Base-by-base conservation (phyloP, 1,140 invertebrate species). In the Bombus impatiens region DNA sequence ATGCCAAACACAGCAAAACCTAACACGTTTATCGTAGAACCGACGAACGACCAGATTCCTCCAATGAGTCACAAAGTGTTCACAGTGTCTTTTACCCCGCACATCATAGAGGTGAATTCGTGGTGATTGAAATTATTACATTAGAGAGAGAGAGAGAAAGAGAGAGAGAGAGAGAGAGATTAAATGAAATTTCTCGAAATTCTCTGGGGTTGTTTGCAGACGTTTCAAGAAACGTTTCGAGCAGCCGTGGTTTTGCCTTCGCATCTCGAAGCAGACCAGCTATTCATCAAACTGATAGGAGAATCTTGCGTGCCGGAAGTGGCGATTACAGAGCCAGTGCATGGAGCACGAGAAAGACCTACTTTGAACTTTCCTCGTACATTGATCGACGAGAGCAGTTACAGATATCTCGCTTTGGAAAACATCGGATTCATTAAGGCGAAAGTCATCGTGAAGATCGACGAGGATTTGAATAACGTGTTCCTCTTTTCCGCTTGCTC, bases 251-350 rank as follows among this genome's bases (percentile, higher is more conserved):
- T 90, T 65, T 70, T 92, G 35, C 92, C 93, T 18, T 0, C 44
- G 22, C 67, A 87, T 75, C 62, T 93, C 12, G 82, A 85, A 18
- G 72, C 53, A 2, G 84, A 91, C 32, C 87, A 88, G 53, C 78
- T 91, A 4, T 75, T 28, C 0, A 40, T 94, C n/a, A 91, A 92
- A 70, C 59, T 94, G n/a, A 28, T 82, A 28, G 94, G 94, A 10
- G 92, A 94, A 79, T 82, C 91, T 77, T 93, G 91, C 47, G 86
- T 94, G 18, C 93, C 94, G n/a, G 86, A 93, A 93, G 82, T 94
- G n/a, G 70, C 42, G 32, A 81, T 94, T 22, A 68, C 92, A 1
- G 90, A 93, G 25, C 93, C 93, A 15, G 9, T 42, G 0, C 67
- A 72, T 37, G 78, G 47, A 15, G 86, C 86, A 40, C 67, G 83